These are phyloP conservation scores for Lasioglossum oenotherae DNA, from an alignment of 2,888 invertebrate species.

Conservation along the genomic window DNA sequence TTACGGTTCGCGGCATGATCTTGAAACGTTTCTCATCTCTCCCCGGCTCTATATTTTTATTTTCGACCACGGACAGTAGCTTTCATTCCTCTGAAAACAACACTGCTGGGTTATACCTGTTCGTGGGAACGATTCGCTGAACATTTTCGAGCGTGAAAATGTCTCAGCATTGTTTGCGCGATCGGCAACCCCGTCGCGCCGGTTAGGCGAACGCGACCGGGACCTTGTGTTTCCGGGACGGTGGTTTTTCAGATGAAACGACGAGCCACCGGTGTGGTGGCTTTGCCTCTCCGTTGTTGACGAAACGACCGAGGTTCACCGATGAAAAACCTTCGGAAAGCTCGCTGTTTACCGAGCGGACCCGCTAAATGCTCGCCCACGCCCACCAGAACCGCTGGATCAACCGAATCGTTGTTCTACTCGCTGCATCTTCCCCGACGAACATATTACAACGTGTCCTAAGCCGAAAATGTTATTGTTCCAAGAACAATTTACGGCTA, in stretches of 20 bases:
- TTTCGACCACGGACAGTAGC: neutral
- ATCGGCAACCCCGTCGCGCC: neutral
- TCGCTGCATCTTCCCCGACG: neutral
- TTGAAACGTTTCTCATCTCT: neutral
- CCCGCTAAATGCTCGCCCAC: neutral
- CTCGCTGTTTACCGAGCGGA: neutral
- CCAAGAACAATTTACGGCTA: neutral
- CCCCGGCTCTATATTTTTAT: neutral
- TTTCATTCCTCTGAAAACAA: neutral
- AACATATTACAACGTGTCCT: neutral
- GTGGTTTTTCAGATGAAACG: constrained; percentile 5
- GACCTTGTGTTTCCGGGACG: neutral
- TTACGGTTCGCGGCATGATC: neutral
- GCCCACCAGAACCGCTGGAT: neutral
- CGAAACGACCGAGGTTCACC: neutral
- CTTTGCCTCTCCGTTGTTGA: neutral
- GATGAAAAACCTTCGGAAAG: constrained; percentile 1
- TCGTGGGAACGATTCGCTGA: neutral
- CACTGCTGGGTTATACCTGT: neutral
- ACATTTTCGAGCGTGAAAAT: neutral
- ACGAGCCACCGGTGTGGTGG: neutral
- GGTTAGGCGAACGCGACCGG: neutral
- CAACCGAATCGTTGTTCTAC: neutral
- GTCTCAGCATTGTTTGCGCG: constrained; percentile 7
- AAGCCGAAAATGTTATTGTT: neutral